phyloP scores from a whole-genome alignment of 2,113 vertebrate genomes.

The Paratilapia polleni region DNA sequence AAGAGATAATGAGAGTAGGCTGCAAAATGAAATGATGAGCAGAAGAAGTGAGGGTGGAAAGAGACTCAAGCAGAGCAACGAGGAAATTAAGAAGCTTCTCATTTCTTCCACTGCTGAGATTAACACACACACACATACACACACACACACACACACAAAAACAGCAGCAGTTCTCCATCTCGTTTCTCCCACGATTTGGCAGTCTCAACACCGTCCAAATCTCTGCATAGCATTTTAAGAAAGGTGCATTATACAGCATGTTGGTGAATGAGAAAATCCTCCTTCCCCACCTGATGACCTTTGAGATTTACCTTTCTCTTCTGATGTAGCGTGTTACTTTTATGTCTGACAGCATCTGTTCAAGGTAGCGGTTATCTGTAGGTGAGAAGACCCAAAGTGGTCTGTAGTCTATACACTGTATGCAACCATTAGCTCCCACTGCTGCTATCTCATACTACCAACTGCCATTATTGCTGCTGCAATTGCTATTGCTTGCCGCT shows the following conservation, averaged over 20 bases:
- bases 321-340: constrained; percentile 15
- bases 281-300: constrained; percentile 32
- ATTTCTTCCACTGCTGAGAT: constrained; percentile 11
- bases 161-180: background rate
- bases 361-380: background rate
- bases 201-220: background rate
- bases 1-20: constrained; percentile 28
- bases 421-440: background rate
- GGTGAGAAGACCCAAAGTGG: background rate
- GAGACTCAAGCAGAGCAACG: background rate
- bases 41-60: background rate
- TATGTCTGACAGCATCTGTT: constrained; percentile 9
- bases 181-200: background rate
- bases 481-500: no score
- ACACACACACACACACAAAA: background rate
- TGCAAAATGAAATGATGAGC: constrained; percentile 5
- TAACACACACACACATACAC: background rate
- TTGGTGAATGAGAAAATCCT: background rate
- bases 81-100: constrained; percentile 10
- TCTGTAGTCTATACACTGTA: background rate
- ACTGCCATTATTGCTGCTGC: background rate
- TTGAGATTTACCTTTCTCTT: constrained; percentile 1
- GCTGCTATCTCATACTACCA: background rate
- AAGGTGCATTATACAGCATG: background rate
- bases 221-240: constrained; percentile 8